Evolutionary conservation across 1,140 invertebrate genomes (phyloP).

Genomic region (Drosophila azteca): DNA sequence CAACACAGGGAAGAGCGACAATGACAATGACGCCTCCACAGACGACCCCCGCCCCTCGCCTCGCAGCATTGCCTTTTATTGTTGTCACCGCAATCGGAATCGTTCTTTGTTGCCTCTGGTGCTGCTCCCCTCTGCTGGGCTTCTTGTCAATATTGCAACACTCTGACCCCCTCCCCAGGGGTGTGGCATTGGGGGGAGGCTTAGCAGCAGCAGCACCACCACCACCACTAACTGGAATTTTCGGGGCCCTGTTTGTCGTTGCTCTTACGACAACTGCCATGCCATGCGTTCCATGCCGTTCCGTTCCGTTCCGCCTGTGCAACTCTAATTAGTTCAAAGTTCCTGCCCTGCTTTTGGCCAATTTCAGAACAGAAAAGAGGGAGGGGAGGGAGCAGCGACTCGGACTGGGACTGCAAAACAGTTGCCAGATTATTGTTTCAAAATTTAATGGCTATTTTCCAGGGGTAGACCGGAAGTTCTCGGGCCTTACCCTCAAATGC

Average conservation of each 20-base stretch:
- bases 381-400: not conserved
- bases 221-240: slow-evolving; percentile 16
- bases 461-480: slow-evolving; percentile 10
- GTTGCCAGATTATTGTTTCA: slow-evolving; percentile 34
- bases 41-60: slow-evolving; percentile 4
- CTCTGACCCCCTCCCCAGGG: slow-evolving; percentile 18
- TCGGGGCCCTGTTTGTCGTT: slow-evolving; percentile 7
- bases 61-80: slow-evolving; percentile 57
- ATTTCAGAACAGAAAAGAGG: not conserved
- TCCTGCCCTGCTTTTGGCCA: slow-evolving; percentile 28
- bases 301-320: slow-evolving; percentile 13
- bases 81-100: slow-evolving; percentile 63
- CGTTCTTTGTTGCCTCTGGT: slow-evolving; percentile 24
- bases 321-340: slow-evolving; percentile 56
- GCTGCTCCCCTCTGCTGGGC: slow-evolving; percentile 2
- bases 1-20: slow-evolving; percentile 26
- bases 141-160: slow-evolving; percentile 56
- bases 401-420: not conserved
- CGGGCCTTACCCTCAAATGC: not conserved
- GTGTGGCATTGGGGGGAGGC: not conserved
- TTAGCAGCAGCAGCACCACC: too few species aligned
- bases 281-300: too few species aligned
- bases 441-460: slow-evolving; percentile 27
- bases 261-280: slow-evolving; percentile 15
- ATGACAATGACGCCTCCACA: slow-evolving; percentile 55